Base-by-base conservation (phyloP, 64 coral and sea anemone genomes). In the Pocillopora damicornis region DNA sequence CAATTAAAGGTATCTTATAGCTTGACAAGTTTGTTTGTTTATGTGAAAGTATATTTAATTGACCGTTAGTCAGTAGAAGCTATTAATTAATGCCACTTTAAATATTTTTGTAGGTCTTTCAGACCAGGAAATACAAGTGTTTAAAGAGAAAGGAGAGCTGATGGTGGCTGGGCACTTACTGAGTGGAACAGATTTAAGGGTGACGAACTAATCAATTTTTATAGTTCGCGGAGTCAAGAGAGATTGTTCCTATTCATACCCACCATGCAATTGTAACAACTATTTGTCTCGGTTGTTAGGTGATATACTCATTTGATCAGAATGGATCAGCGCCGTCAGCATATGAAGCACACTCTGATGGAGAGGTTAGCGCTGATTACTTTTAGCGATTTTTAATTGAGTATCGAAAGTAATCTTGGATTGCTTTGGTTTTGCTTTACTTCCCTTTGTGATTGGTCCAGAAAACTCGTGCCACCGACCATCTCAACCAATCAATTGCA, bases 341-440 rank as follows among this genome's bases (percentile, higher is more conserved):
- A 69, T 98, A 98, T 75, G 93, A 98, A 87, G 92, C 96, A 37
- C 91, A 98, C 62, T 98, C 96, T 0, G 96, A 98, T 73, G 91
- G 88, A 60, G 91, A 87, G 63, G 96, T 98, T 18, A 81, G 87
- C 76, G 60, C 16, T 58, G 72, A 61, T 23, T 5, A 59, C 59
- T 85, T 9, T 11, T 13, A 5, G 73, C 56, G 4, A 8, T 88
- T 22, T 30, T n/a, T 13, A 58, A 25, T 69, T 51, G 42, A 51
- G 42, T 51, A 51, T 51, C 42, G 42, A 51, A 51, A 51, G 42
- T 51, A 51, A 51, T 51, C 42, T 30, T 6, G 22, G 18, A 67
- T 51, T 51, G 13, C 8, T 57, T 87, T 45, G 10, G 11, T 15
- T 82, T 63, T 35, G 15, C 80, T 59, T 51, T 7, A 51, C 7